These are phyloP conservation scores for Temnothorax nylanderi DNA, from an alignment of 1,140 invertebrate species.

Conservation along the genomic window DNA sequence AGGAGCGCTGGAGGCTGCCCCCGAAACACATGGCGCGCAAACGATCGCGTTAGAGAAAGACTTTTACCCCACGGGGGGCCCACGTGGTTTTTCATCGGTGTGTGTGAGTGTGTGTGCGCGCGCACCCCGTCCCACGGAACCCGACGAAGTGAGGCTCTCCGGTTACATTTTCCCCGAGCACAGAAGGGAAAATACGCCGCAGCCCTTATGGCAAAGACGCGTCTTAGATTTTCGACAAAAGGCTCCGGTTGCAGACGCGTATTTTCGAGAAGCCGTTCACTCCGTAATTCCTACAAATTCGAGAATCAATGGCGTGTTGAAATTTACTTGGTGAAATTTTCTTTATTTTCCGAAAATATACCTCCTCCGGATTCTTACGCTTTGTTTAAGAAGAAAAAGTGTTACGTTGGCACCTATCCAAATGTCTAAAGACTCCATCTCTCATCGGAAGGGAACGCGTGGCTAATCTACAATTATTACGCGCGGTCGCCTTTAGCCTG, in stretches of 20 bases:
- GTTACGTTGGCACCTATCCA: background rate
- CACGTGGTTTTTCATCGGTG: slow-evolving; percentile 76
- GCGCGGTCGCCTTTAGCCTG: slow-evolving; percentile 41
- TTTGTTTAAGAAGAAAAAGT: background rate
- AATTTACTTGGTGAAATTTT: background rate
- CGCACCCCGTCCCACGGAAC: slow-evolving; percentile 50
- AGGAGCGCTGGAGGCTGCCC: slow-evolving; percentile 5
- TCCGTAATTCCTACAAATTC: background rate
- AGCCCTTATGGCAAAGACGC: slow-evolving; percentile 20
- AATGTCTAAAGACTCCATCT: background rate
- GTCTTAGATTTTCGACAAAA: slow-evolving; percentile 32
- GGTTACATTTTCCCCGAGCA: slow-evolving; percentile 74
- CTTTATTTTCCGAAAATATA: background rate
- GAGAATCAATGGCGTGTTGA: background rate
- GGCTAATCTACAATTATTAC: slow-evolving; percentile 60
- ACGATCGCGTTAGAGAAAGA: slow-evolving; percentile 79
- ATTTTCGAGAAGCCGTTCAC: slow-evolving; percentile 4
- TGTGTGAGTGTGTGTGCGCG: slow-evolving; percentile 24
- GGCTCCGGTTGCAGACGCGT: slow-evolving; percentile 30
- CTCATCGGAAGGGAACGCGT: slow-evolving; percentile 12
- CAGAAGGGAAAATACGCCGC: slow-evolving; percentile 40
- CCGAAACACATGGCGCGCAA: slow-evolving; percentile 83
- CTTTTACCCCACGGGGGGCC: slow-evolving; percentile 81
- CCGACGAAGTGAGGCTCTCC: slow-evolving; percentile 62
- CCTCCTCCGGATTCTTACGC: background rate